Percentiles rank a stretch among this genome's conserved stretches.
Evolutionary conservation across 1,140 invertebrate genomes (phyloP).

Genomic region (Hermetia illucens): DNA sequence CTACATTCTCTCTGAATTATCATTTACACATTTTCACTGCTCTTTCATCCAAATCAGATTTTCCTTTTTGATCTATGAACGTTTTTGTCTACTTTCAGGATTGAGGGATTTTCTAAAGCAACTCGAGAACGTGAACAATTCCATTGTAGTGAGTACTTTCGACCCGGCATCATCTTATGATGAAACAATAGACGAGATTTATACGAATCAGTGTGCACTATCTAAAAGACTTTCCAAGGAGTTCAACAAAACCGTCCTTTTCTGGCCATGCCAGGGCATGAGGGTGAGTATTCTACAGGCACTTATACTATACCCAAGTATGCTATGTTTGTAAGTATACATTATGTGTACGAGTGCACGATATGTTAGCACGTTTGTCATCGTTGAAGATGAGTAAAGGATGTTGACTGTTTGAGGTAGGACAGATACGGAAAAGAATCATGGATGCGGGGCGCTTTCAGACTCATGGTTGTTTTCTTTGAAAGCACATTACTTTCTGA

Average conservation of each 20-base stretch:
- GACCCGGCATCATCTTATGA: conserved; percentile 28
- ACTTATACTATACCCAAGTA: background rate
- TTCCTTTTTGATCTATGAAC: no score
- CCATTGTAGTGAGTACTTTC: conserved; percentile 27
- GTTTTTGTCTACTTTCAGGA: conserved; percentile 14
- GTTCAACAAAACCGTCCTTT: conserved; percentile 25
- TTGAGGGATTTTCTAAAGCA: conserved; percentile 29
- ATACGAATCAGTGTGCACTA: conserved; percentile 6
- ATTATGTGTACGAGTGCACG: no score
- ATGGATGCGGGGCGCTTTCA: no score
- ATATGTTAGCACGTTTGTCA: no score
- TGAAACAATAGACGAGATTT: conserved; percentile 8
- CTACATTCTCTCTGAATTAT: no score
- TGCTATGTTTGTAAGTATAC: background rate
- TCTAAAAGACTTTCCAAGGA: conserved; percentile 19
- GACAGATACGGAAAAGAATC: no score
- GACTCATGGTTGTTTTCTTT: no score
- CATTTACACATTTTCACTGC: no score
- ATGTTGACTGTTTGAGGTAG: no score
- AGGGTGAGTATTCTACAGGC: conserved; percentile 27
- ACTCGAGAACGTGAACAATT: conserved; percentile 27
- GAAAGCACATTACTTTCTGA: no score
- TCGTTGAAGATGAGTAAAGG: no score
- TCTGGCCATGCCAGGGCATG: conserved; percentile 29
- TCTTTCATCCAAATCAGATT: no score